A percentile compares a stretch with the other conserved stretches of the same genome.
These are phyloP conservation scores for Rhynchophorus ferrugineus DNA, from an alignment of 1,140 invertebrate species.

Conservation along the genomic window DNA sequence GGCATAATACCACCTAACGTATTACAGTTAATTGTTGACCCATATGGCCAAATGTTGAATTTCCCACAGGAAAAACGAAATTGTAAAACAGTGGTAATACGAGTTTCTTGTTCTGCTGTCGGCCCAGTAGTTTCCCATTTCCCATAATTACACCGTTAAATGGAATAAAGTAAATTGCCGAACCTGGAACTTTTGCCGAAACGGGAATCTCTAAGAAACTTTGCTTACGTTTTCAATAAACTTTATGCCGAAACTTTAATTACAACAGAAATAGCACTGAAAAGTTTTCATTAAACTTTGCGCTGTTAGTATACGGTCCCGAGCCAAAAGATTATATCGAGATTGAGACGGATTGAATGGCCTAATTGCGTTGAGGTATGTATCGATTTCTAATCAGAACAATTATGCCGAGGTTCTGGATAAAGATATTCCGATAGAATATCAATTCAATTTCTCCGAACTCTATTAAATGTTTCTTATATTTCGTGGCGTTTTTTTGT, in stretches of 20 bases:
- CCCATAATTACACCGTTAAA: conserved; percentile 21
- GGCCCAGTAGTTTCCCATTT: conserved; percentile 1
- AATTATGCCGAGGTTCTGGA: not conserved
- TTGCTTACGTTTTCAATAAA: conserved; percentile 31
- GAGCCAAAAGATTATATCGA: not conserved
- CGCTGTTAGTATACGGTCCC: not conserved
- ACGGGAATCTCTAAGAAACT: conserved; percentile 19
- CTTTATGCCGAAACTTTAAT: conserved; percentile 28
- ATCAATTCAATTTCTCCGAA: too few relatives aligned
- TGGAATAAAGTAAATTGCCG: conserved; percentile 22
- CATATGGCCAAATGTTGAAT: not conserved
- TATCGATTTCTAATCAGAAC: not conserved
- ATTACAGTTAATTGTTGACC: too few relatives aligned
- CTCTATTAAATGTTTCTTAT: too few relatives aligned
- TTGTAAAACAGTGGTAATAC: not conserved
- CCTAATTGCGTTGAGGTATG: not conserved
- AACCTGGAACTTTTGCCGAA: conserved; percentile 15
- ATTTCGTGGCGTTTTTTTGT: too few relatives aligned
- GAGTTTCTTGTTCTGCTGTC: not conserved
- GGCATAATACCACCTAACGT: too few relatives aligned
- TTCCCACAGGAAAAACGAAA: not conserved
- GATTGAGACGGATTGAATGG: not conserved
- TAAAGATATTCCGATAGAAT: not conserved
- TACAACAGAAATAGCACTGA: conserved; percentile 25
- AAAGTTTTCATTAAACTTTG: conserved; percentile 22